A percentile compares a stretch with the other conserved stretches of the same genome.
Evolutionary conservation across 2,113 vertebrate genomes (phyloP).

Genomic region (Gulo gulo): DNA sequence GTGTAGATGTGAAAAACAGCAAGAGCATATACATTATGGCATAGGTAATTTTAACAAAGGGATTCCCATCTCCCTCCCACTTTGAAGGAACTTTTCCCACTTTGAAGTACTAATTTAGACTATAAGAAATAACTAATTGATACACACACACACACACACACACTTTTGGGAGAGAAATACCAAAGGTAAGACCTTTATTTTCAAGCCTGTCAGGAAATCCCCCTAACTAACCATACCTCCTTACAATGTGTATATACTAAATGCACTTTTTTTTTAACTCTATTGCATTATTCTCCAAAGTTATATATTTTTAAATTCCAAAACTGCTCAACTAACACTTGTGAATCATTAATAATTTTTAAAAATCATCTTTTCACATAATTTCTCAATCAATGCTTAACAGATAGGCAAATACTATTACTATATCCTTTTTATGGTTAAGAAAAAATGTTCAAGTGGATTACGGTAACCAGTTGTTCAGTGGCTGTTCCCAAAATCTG

Average conservation of each 20-base stretch:
- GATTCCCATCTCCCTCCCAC: conserved; percentile 30
- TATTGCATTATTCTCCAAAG: not conserved
- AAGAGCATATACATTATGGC: conserved; percentile 68
- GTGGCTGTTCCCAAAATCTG: not conserved
- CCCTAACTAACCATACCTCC: not conserved
- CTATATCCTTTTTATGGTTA: not conserved
- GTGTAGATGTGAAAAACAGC: conserved; percentile 83
- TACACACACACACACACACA: not conserved
- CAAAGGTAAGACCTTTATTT: not conserved
- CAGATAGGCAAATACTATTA: not conserved
- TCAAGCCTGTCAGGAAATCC: not conserved
- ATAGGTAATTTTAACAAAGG: conserved; percentile 58
- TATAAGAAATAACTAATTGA: conserved; percentile 12
- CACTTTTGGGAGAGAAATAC: not conserved
- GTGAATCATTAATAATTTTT: not conserved
- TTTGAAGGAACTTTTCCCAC: conserved; percentile 51
- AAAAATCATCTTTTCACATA: not conserved
- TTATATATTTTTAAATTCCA: not conserved
- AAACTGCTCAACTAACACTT: not conserved
- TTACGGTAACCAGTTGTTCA: not conserved
- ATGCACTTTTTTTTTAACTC: not conserved
- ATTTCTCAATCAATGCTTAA: not conserved
- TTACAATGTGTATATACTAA: not conserved
- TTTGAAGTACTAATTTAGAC: not conserved
- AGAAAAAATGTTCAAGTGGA: not conserved